These are phyloP conservation scores for Plecturocebus donacophilus DNA, from an alignment of 2,113 vertebrate genomes.

Conservation along the genomic window DNA sequence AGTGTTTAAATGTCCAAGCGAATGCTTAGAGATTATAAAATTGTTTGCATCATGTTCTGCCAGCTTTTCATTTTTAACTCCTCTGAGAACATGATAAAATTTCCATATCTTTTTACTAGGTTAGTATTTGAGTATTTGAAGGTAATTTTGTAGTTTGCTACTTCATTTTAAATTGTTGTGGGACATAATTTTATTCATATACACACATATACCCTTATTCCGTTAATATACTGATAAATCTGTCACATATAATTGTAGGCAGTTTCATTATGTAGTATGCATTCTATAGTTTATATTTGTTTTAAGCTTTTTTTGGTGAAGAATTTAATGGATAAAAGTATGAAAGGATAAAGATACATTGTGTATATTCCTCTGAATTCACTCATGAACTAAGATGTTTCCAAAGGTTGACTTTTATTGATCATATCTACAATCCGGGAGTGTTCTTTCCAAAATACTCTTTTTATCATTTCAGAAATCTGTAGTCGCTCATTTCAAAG, in stretches of 20 bases:
- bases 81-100: background rate
- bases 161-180: constrained; percentile 4
- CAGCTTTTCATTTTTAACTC: constrained; percentile 28
- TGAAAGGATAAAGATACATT: background rate
- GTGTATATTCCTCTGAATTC: background rate
- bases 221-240: background rate
- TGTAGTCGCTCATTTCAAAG: background rate
- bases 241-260: background rate
- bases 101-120: background rate
- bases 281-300: background rate
- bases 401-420: background rate
- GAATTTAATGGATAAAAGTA: background rate
- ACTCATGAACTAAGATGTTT: background rate
- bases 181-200: background rate
- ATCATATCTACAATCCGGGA: background rate
- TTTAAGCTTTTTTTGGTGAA: background rate
- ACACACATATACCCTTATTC: background rate
- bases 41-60: background rate
- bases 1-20: background rate
- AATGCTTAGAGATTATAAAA: constrained; percentile 35
- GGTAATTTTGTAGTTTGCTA: constrained; percentile 28
- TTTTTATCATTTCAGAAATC: constrained; percentile 6
- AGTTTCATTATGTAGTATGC: background rate
- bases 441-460: background rate
- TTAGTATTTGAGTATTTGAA: constrained; percentile 44